A percentile compares a stretch with the other conserved stretches of the same genome.
These are phyloP conservation scores for Coleophora flavipennella DNA, from an alignment of 2,888 invertebrate species.

Conservation along the genomic window DNA sequence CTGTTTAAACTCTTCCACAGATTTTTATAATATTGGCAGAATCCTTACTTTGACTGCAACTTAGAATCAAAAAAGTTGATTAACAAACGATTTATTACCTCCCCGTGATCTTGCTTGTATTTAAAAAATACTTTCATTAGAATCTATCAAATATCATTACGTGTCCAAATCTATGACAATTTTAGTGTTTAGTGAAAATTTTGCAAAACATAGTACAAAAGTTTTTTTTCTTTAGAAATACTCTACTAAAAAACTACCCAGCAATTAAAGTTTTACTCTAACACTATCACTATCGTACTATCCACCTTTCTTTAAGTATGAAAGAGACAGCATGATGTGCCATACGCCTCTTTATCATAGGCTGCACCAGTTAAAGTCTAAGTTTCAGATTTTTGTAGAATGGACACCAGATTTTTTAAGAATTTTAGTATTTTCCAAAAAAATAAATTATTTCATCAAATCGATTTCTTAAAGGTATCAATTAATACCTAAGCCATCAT, in stretches of 20 bases:
- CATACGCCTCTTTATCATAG: slow-evolving; percentile 20
- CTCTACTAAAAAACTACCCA: slow-evolving; percentile 63
- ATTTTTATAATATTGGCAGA: no score
- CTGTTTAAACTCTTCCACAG: no score
- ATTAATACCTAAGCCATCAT: no score
- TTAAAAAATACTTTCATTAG: slow-evolving; percentile 36
- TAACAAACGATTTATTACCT: no score
- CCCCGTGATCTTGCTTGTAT: slow-evolving; percentile 32
- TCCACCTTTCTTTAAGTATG: slow-evolving; percentile 39
- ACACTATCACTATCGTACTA: slow-evolving; percentile 66
- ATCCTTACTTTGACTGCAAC: no score
- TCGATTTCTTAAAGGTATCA: no score
- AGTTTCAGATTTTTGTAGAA: slow-evolving; percentile 30
- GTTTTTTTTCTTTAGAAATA: slow-evolving; percentile 57
- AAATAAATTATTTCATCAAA: no score
- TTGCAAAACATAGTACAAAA: slow-evolving; percentile 73
- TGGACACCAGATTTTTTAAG: slow-evolving; percentile 29
- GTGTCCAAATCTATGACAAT: slow-evolving; percentile 57
- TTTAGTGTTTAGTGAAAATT: slow-evolving; percentile 63
- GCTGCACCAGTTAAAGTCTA: slow-evolving; percentile 51
- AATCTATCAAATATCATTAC: slow-evolving; percentile 32
- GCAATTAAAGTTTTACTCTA: slow-evolving; percentile 62
- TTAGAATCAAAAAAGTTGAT: no score
- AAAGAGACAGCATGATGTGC: slow-evolving; percentile 27
- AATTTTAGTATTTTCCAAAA: no score